Evolutionary conservation across 92 coral and sea anemone genomes (phyloP), one percentile per base, ranked within the genome.

Genomic region (Palythoa heliodiscus): DNA sequence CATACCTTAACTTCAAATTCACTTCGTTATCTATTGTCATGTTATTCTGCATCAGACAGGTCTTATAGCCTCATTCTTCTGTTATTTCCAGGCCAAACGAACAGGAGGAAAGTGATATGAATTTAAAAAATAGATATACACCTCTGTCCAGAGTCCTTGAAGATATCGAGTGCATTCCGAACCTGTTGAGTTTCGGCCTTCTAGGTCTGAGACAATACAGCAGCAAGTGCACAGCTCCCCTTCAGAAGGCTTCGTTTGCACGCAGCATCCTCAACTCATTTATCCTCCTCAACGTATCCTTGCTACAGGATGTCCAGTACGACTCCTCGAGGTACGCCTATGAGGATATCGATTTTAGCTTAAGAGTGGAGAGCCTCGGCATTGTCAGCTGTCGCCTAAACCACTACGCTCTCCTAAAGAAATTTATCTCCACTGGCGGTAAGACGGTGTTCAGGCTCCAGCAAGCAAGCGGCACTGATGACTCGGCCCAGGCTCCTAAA

Each of bases 121-220:
- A 87, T 24, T 60, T 88, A 5, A 60, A 87, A 52, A 55, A 58
- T 52, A 71, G 83, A 71, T 81, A 89, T 93, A 89, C 95, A 75
- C 94, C 99, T 19, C 77, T 96, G 71, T 64, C 86, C 60, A 91
- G 91, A 75, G 88, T 95, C 57, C 87, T 91, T 53, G 91, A 92
- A 76, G 83, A 82, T 43, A 89, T 96, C 11, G 99, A 96, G 86
- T 77, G 88, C 22, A 93, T 92, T 22, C 95, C 97, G 4, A 92
- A 88, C 54, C 71, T 96, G 9, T 73, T 90, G 73, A 91, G 87
- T 37, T 92, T 86, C 54, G 98, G 95, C 23, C 86, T 93, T 86
- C 20, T 96, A 4, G 98, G 98, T 39, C 75, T 96, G 74, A 90
- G 89, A 84, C 98, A 92, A 40, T 96, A 93, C 85, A 92, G 97